Base-by-base conservation (phyloP, 30 jellyfish, hydroid and myxozoan species). In the Phacellophora camtschatica region DNA sequence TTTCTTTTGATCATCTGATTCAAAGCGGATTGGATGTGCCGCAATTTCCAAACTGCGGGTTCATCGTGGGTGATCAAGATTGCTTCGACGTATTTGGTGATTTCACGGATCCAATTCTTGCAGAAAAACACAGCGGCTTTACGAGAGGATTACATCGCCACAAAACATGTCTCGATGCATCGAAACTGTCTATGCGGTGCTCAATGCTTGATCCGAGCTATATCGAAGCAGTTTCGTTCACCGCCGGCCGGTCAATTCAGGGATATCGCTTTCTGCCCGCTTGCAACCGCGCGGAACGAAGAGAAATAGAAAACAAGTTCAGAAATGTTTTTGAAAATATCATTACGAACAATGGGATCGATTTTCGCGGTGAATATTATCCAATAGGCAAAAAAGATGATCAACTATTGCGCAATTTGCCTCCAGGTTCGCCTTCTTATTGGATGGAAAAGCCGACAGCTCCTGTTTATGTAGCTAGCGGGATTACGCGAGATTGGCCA, bases 251-350 rank as follows among this genome's bases (percentile, higher is more conserved):
- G 25, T 81, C 84, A 6, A 2, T 81, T 3, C 27, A 22, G 20
- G 93, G 85, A 22, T 81, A 62, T 76, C 77, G 93, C 23, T 81
- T 81, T 32, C 62, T 68, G 36, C 63, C 85, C 0, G 61, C 82
- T 37, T 81, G 93, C 59, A 81, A 68, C 48, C 79, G 93, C 3
- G 93, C 93, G 33, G 93, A 81, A 35, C 66, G 93, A 5, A 66
- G 93, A 81, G 86, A 66, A 36, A 68, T 81, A 43, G 93, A 81
- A 43, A 53, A 29, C 45, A 56, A 43, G 27, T 57, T 81, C 11
- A 28, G 71, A 22, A 67, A 66, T 46, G 80, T 68, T 5, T 68
- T 81, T 23, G 74, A 81, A 24, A 39, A 37, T 30, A 37, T 76
- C 32, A 4, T 58, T 3, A 28, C 43, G 3, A 48, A 51, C n/a